A percentile compares a stretch with the other conserved stretches of the same genome.
These are phyloP conservation scores for Agonopterix heracliana DNA, from an alignment of 2,888 invertebrate genomes.

Conservation along the genomic window DNA sequence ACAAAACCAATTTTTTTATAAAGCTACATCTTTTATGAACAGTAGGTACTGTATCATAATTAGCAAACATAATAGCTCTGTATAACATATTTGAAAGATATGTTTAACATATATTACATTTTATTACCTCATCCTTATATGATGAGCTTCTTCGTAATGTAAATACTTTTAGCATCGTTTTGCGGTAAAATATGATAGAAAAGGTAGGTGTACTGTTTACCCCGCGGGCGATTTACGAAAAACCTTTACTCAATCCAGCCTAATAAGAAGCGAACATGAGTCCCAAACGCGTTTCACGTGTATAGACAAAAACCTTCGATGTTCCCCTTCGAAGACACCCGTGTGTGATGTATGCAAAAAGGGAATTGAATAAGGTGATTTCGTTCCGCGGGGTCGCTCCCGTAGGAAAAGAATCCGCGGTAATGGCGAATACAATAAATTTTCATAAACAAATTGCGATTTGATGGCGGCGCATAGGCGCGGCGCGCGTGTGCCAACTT, in stretches of 20 bases:
- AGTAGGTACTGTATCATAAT: too few species aligned
- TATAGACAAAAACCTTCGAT: slow-evolving; percentile 65
- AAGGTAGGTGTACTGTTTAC: neutral
- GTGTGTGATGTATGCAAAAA: slow-evolving; percentile 75
- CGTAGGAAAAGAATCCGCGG: slow-evolving; percentile 72
- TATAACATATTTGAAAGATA: too few species aligned
- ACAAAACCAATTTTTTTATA: too few species aligned
- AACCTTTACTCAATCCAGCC: slow-evolving; percentile 65
- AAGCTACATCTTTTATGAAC: too few species aligned
- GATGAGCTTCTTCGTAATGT: too few species aligned
- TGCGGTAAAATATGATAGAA: too few species aligned
- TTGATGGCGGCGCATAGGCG: slow-evolving; percentile 69
- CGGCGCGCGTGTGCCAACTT: slow-evolving; percentile 50
- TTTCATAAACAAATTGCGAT: slow-evolving; percentile 77
- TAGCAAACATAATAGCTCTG: too few species aligned
- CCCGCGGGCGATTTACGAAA: slow-evolving; percentile 55
- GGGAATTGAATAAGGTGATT: slow-evolving; percentile 77
- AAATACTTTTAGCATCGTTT: too few species aligned
- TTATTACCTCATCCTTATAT: too few species aligned
- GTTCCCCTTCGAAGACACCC: slow-evolving; percentile 58
- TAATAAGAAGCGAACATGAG: slow-evolving; percentile 70
- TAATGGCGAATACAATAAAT: slow-evolving; percentile 77
- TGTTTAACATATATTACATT: too few species aligned
- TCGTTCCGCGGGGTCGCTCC: slow-evolving; percentile 68
- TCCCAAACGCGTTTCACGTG: slow-evolving; percentile 73